A percentile compares a stretch with the other conserved stretches of the same genome.
Evolutionary conservation across 2,888 invertebrate genomes (phyloP).

Genomic region (Scotopteryx bipunctaria): DNA sequence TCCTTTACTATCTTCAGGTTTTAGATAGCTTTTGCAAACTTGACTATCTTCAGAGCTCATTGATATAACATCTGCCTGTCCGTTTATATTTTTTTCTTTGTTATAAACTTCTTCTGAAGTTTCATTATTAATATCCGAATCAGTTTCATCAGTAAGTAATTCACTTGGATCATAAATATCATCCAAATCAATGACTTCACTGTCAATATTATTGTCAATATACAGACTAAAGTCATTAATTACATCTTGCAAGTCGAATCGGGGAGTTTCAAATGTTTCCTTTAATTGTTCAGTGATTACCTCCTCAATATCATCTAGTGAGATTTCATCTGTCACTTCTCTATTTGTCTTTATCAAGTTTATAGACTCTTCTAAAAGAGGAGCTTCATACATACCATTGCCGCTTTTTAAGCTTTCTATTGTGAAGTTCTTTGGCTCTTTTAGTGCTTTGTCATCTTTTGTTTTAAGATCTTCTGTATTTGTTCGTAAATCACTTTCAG

Average conservation of each 20-base stretch:
- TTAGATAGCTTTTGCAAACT: background rate
- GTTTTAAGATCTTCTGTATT: too few species aligned
- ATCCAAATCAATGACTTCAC: background rate
- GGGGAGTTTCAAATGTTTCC: too few species aligned
- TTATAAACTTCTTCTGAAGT: background rate
- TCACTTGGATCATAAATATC: background rate
- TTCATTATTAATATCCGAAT: background rate
- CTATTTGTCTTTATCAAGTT: too few species aligned
- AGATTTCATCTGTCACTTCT: too few species aligned
- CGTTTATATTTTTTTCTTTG: background rate
- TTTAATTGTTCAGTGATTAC: too few species aligned
- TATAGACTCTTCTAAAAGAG: too few species aligned
- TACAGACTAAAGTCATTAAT: background rate
- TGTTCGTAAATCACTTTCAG: too few species aligned
- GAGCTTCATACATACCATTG: too few species aligned
- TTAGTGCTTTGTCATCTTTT: too few species aligned
- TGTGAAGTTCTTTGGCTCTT: too few species aligned
- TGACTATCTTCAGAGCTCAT: constrained; percentile 24
- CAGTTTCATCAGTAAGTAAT: background rate
- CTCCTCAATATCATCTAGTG: too few species aligned
- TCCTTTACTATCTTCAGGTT: background rate
- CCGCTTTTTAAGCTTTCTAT: too few species aligned
- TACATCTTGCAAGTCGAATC: constrained; percentile 5
- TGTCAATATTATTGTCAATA: background rate
- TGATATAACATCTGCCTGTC: constrained; percentile 17